Evolutionary conservation across 2,797 vertebrate genomes (phyloP), one percentile per base, ranked within the genome.

Genomic region (Tarsius wallacei): DNA sequence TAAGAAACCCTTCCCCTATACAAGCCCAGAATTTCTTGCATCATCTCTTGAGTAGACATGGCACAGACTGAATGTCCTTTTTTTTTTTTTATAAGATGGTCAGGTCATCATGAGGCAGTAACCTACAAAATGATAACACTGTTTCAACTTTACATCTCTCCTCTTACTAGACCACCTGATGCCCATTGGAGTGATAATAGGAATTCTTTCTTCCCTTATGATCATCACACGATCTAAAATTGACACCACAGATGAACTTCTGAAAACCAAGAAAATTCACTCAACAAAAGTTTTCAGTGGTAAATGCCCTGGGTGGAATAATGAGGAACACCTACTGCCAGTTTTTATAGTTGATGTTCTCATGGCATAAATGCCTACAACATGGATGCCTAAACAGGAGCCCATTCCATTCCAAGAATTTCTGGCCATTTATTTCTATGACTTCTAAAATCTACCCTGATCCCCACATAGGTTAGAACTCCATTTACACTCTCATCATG

Each of bases 141-240:
- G 15, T 71, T 89, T 88, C 70, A 57, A 71, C 36, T 90, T 76
- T 36, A 26, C 0, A 28, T 10, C 15, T 51, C 7, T 33, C 57
- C 33, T 64, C 13, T 88, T 53, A 78, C 36, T 17, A 51, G 24
- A 77, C 31, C 53, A 70, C 14, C 28, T 77, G 47, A n/a, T 42
- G 12, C 15, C 57, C 26, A 51, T 1, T 64, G 13, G 88, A 77
- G 17, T 55, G 33, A 83, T 0, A 63, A 42, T 42, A 42, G 26
- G 7, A 74, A 17, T 57, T 91, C 33, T 87, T 88, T 12, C 42
- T 63, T 91, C 47, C 33, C 42, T 76, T 82, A 14, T 42, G 31
- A 3, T 47, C 47, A 77, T 64, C 26, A 94, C 28, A 83, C 33
- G 84, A 31, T 26, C 84, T 88, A 88, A 87, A 91, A 84, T 57